Conservation (phyloP, 1,140 invertebrate species). For the Radopholus similis region DNA sequence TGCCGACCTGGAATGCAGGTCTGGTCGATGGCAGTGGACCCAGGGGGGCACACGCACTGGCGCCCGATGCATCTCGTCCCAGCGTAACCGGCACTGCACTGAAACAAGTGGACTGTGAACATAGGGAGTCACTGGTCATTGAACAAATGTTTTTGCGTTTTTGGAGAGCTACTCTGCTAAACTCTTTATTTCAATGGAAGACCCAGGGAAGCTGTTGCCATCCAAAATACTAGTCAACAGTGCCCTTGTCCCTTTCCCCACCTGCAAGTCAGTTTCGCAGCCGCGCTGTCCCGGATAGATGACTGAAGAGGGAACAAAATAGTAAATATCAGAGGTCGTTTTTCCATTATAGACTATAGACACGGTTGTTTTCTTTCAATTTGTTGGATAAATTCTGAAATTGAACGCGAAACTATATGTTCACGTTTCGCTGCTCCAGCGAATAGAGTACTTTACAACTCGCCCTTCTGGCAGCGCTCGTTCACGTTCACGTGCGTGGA, state of each 20-base stretch:
- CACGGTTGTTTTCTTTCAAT: not conserved
- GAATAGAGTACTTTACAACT: constrained; percentile 31
- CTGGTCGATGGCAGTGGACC: constrained; percentile 53
- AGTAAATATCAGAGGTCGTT: not conserved
- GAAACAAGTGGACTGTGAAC: not conserved
- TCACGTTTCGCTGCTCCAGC: not conserved
- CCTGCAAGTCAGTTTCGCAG: constrained; percentile 45
- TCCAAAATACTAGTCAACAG: not conserved
- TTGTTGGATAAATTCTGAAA: not conserved
- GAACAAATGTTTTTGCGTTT: too few species aligned
- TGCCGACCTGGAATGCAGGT: constrained; percentile 54
- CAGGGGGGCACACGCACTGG: constrained; percentile 54
- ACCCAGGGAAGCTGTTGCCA: too few species aligned
- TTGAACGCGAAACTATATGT: not conserved
- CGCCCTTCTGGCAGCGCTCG: constrained; percentile 55
- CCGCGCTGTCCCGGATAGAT: constrained; percentile 58
- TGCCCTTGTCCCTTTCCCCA: not conserved
- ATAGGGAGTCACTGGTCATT: too few species aligned
- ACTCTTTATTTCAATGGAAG: too few species aligned
- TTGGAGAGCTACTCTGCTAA: too few species aligned
- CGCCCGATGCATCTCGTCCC: constrained; percentile 49
- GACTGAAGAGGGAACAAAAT: constrained; percentile 41
- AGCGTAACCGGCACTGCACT: constrained; percentile 52
- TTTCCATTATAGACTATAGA: not conserved
- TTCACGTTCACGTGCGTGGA: constrained; percentile 58